A percentile compares a stretch with the other conserved stretches of the same genome.
These are phyloP conservation scores for Iselma pallidipennis DNA, from an alignment of 2,888 invertebrate species.

Conservation along the genomic window DNA sequence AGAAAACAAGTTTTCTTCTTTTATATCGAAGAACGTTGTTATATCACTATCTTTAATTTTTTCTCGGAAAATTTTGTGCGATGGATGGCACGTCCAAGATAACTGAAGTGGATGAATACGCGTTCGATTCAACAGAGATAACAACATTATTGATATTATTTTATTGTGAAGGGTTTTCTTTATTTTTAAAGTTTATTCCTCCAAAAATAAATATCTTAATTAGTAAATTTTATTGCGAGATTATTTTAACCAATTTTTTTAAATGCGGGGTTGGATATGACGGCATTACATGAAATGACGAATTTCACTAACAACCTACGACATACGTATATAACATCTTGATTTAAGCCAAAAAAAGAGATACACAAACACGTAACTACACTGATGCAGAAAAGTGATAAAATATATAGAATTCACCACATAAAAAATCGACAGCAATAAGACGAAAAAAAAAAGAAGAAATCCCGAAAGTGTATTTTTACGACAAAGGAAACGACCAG, in stretches of 20 bases:
- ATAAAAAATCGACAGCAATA: neutral
- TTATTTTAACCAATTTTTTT: neutral
- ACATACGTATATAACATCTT: too few species aligned
- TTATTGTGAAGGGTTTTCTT: neutral
- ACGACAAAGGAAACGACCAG: neutral
- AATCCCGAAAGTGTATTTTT: neutral
- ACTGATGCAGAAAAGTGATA: too few species aligned
- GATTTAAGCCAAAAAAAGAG: too few species aligned
- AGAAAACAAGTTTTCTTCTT: neutral
- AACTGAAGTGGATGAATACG: slow-evolving; percentile 9
- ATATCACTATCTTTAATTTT: neutral
- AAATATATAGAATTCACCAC: too few species aligned
- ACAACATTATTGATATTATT: neutral
- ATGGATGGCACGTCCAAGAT: slow-evolving; percentile 21
- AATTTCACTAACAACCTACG: too few species aligned
- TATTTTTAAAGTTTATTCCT: neutral
- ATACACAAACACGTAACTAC: too few species aligned
- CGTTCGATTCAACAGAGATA: neutral
- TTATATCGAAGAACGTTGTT: neutral
- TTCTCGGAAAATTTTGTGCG: slow-evolving; percentile 12
- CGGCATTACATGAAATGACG: too few species aligned
- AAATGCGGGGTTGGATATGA: too few species aligned
- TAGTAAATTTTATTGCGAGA: too few species aligned
- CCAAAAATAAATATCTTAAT: neutral
- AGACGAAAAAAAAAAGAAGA: neutral